Base-by-base conservation (phyloP, 2,888 invertebrate genomes). In the Lobophora halterata region DNA sequence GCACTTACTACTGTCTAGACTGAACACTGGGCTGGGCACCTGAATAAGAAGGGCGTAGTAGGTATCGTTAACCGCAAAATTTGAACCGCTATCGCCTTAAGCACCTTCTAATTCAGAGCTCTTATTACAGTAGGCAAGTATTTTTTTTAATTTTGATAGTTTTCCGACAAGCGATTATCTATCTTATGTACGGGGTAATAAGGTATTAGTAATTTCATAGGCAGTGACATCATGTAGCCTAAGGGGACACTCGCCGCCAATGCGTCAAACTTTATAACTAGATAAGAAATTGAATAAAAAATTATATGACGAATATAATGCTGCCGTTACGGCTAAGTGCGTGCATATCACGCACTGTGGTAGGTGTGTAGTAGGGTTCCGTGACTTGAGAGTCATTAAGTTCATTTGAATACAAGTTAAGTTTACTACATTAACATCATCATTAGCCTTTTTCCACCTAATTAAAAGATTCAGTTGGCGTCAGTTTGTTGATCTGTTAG, bases 251-350 rank as follows among this genome's bases (percentile, higher is more conserved):
- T 58, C 50, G 52, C 52, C 55, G 58, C 34, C 56, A 62, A 71
- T 71, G 65, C 56, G 68, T 72, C 71, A 72, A 61, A 61, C 37
- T 35, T 39, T 36, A 43, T 39, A 36, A 58, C 58, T 51, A 57
- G 55, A 58, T 58, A 48, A 57, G 56, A 55, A 46, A 44, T 48
- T 38, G 49, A 44, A 48, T 27, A 49, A 47, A 46, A 49, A 51
- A 34, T 23, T 20, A 31, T 35, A 38, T 38, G 41, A 32, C 43
- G 36, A 32, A 35, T 42, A 31, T 27, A 27, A 27, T 23, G 36
- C 3, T 36, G 19, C 7, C 17, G n/a, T n/a, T n/a, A n/a, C n/a
- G n/a, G n/a, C n/a, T n/a, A n/a, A n/a, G n/a, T n/a, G n/a, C n/a
- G n/a, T n/a, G n/a, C n/a, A n/a, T n/a, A n/a, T n/a, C n/a, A n/a